Conservation (phyloP, 1,140 invertebrate genomes). For the Eurosta solidaginis region DNA sequence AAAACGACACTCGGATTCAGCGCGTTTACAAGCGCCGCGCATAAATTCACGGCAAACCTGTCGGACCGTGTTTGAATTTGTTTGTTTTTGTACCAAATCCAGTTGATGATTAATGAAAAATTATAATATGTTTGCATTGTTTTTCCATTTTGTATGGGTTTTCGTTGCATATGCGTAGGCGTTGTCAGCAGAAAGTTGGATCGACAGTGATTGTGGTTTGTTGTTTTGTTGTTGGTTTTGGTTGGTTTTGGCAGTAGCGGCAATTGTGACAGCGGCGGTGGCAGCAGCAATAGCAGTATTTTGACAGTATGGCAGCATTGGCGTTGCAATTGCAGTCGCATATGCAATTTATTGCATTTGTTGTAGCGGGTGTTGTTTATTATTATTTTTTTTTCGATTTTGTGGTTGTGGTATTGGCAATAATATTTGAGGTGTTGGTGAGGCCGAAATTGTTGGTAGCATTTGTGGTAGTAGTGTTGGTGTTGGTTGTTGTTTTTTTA, state of each 20-base stretch:
- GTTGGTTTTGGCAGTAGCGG: not conserved
- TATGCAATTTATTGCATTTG: not conserved
- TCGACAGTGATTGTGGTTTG: not conserved
- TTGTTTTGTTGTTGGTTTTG: conserved; percentile 6
- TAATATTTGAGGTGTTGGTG: conserved; percentile 26
- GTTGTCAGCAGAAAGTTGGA: not conserved
- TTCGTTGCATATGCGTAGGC: conserved; percentile 22
- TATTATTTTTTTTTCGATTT: conserved; percentile 42
- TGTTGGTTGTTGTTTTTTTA: conserved; percentile 30
- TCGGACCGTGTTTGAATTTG: conserved; percentile 21
- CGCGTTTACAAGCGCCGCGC: conserved; percentile 94
- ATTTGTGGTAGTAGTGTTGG: conserved; percentile 23
- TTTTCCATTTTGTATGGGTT: not conserved
- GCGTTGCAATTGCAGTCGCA: conserved; percentile 38
- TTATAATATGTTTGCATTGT: not conserved
- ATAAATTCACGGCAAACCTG: conserved; percentile 98
- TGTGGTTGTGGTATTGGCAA: conserved; percentile 37
- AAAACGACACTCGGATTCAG: conserved; percentile 95
- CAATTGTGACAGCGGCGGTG: not conserved
- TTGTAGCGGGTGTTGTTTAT: conserved; percentile 42
- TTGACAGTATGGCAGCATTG: conserved; percentile 34
- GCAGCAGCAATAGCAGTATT: not conserved
- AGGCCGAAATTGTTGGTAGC: conserved; percentile 36
- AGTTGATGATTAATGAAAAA: conserved; percentile 34
- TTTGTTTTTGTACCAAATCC: conserved; percentile 35